A percentile compares a stretch with the other conserved stretches of the same genome.
phyloP scores from a whole-genome alignment of 1,140 invertebrate genomes.

The Diorhabda sublineata region DNA sequence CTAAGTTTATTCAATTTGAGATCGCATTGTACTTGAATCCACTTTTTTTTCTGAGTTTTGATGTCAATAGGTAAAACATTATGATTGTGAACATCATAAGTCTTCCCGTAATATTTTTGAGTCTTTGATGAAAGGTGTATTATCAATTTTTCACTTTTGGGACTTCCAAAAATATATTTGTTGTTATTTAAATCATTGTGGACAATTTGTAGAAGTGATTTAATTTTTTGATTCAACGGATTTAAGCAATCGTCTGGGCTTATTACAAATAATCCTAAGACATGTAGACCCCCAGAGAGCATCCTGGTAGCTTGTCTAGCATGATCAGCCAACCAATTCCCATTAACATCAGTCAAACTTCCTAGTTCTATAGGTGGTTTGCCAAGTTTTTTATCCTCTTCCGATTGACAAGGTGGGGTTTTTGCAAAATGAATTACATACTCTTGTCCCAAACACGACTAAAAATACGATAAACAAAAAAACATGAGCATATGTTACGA shows the following conservation, averaged over 20 bases:
- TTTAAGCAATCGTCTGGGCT: slow-evolving; percentile 62
- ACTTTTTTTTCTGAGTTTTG: slow-evolving; percentile 64
- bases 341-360: slow-evolving; percentile 50
- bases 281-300: slow-evolving; percentile 76
- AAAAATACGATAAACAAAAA: slow-evolving; percentile 38
- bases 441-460: slow-evolving; percentile 59
- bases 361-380: slow-evolving; percentile 36
- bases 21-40: slow-evolving; percentile 66
- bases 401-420: slow-evolving; percentile 55
- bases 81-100: slow-evolving; percentile 46
- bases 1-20: slow-evolving; percentile 59
- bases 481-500: slow-evolving; percentile 28
- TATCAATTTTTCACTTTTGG: slow-evolving; percentile 49
- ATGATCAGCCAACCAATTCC: slow-evolving; percentile 64
- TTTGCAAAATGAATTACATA: slow-evolving; percentile 68
- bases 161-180: slow-evolving; percentile 57
- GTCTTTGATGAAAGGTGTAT: slow-evolving; percentile 52
- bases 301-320: slow-evolving; percentile 71
- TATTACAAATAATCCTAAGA: slow-evolving; percentile 61
- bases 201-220: slow-evolving; percentile 54
- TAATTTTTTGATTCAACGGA: slow-evolving; percentile 52
- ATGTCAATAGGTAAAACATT: slow-evolving; percentile 57
- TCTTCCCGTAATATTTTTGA: slow-evolving; percentile 48
- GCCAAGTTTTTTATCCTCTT: slow-evolving; percentile 40
- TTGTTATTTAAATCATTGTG: slow-evolving; percentile 54